Evolutionary conservation across 2,113 vertebrate species (phyloP).

Genomic region (Xenopus borealis): DNA sequence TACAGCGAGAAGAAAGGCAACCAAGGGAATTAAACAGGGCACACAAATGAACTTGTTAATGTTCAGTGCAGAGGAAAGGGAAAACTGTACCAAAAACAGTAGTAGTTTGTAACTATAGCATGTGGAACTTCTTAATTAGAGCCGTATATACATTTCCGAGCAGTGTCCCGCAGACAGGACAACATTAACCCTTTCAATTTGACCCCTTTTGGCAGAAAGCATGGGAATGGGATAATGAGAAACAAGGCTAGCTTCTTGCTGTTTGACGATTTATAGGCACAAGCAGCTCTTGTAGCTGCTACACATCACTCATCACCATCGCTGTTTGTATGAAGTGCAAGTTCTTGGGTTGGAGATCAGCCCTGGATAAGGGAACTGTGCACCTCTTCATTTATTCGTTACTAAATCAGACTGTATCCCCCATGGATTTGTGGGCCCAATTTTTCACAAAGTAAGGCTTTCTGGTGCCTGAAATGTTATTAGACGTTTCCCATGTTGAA

Average conservation of each 20-base stretch:
- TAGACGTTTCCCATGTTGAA: background rate
- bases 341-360: slow-evolving; percentile 23
- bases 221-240: slow-evolving; percentile 11
- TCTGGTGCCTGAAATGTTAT: background rate
- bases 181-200: slow-evolving; percentile 3
- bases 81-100: slow-evolving; percentile 49
- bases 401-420: slow-evolving; percentile 24
- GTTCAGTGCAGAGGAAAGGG: slow-evolving; percentile 47
- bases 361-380: slow-evolving; percentile 18
- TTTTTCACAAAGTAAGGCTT: too few relatives aligned
- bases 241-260: slow-evolving; percentile 6
- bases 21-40: slow-evolving; percentile 52
- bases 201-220: background rate
- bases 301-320: slow-evolving; percentile 23
- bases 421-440: background rate
- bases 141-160: slow-evolving; percentile 19
- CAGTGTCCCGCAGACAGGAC: slow-evolving; percentile 17
- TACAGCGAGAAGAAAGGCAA: slow-evolving; percentile 63
- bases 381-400: slow-evolving; percentile 23
- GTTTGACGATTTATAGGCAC: slow-evolving; percentile 22
- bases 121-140: slow-evolving; percentile 31
- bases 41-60: slow-evolving; percentile 63
- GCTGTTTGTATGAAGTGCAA: slow-evolving; percentile 21
- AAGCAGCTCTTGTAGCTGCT: slow-evolving; percentile 21
- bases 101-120: slow-evolving; percentile 42